These are phyloP conservation scores for Myanophis thanlyinensis DNA, from an alignment of 2,113 vertebrate genomes.

Conservation along the genomic window DNA sequence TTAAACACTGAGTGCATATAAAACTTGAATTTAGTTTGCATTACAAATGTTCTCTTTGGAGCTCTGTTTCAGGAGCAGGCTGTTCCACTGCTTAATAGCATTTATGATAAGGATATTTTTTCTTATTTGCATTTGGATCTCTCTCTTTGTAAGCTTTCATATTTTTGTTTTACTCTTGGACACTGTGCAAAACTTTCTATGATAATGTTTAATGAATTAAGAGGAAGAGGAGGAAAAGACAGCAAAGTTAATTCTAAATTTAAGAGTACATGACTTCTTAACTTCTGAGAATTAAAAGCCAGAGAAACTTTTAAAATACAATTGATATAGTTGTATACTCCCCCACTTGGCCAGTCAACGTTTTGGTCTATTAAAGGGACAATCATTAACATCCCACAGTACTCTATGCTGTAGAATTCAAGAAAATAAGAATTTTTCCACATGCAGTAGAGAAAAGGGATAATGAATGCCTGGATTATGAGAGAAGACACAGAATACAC, in stretches of 20 bases:
- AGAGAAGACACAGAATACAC: neutral
- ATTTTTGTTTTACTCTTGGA: neutral
- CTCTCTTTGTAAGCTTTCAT: neutral
- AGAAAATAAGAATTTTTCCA: neutral
- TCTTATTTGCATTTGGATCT: neutral
- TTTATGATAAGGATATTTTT: neutral
- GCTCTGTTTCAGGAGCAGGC: neutral
- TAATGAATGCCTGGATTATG: neutral
- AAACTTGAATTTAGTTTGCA: neutral
- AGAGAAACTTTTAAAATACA: neutral
- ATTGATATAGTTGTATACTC: neutral
- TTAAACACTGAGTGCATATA: neutral
- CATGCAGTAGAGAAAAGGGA: neutral
- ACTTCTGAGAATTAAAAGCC: neutral
- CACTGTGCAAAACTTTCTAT: neutral
- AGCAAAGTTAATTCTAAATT: neutral
- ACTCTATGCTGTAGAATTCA: neutral
- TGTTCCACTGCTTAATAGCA: neutral
- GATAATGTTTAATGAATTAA: neutral
- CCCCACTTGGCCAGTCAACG: neutral
- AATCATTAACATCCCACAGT: neutral
- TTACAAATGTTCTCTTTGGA: neutral
- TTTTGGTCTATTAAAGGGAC: neutral
- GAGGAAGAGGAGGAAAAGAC: neutral
- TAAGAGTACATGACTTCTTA: neutral